phyloP scores from a whole-genome alignment of 2,888 invertebrate species.

The Pterostichus niger region DNA sequence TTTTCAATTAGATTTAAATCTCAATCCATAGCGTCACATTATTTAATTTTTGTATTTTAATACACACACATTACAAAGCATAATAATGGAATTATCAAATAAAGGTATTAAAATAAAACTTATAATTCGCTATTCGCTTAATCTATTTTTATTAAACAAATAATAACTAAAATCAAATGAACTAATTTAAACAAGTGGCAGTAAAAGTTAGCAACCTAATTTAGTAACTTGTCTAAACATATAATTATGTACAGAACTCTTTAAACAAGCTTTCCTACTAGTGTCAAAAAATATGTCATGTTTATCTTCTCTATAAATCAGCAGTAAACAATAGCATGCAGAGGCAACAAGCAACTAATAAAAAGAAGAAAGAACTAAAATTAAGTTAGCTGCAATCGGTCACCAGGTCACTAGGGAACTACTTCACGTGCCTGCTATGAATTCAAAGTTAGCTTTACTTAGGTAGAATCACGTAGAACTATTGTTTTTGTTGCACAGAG shows the following conservation, averaged over 20 bases:
- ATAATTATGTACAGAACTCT: too few relatives aligned
- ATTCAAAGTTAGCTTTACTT: background rate
- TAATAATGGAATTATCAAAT: too few relatives aligned
- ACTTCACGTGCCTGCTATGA: conserved; percentile 29
- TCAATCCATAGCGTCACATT: too few relatives aligned
- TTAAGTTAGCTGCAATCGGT: conserved; percentile 46
- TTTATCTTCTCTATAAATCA: conserved; percentile 35
- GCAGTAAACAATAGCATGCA: conserved; percentile 51
- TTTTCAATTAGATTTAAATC: too few relatives aligned
- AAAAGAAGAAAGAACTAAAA: conserved; percentile 28
- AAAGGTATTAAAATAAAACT: too few relatives aligned
- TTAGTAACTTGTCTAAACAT: too few relatives aligned
- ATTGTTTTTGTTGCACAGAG: conserved; percentile 12
- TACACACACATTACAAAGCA: too few relatives aligned
- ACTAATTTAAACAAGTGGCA: background rate
- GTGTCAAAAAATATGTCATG: conserved; percentile 7
- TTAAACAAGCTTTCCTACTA: background rate
- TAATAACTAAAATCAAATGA: background rate
- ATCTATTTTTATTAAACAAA: too few relatives aligned
- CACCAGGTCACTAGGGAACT: conserved; percentile 54
- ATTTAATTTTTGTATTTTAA: too few relatives aligned
- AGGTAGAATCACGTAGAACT: background rate
- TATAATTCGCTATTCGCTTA: too few relatives aligned
- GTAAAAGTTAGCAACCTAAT: too few relatives aligned
- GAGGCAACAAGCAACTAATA: conserved; percentile 34